Evolutionary conservation across 2,888 invertebrate genomes (phyloP).

Genomic region (Plutella xylostella): DNA sequence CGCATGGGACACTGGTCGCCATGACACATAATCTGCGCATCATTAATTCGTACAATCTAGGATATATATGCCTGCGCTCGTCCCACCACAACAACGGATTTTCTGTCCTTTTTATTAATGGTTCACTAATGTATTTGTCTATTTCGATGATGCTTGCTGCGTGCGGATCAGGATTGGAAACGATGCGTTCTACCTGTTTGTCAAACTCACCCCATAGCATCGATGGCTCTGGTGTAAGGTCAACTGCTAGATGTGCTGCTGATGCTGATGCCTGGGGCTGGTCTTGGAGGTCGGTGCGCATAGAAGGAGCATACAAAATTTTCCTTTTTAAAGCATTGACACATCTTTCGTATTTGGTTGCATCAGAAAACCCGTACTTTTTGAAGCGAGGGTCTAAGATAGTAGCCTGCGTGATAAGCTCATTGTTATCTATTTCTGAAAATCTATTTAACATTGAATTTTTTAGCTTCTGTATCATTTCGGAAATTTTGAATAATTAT

Average conservation of each 20-base stretch:
- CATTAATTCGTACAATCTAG: background rate
- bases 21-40: background rate
- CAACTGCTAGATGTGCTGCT: background rate
- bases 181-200: too few species aligned
- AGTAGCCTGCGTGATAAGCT: background rate
- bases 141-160: too few species aligned
- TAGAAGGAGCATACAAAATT: background rate
- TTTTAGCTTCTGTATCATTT: background rate
- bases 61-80: background rate
- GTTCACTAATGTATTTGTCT: too few species aligned
- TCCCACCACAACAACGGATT: background rate
- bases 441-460: background rate
- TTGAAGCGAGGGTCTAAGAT: slow-evolving; percentile 2
- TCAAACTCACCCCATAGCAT: too few species aligned
- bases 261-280: too few species aligned
- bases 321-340: background rate
- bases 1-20: background rate
- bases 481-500: too few species aligned
- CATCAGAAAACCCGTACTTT: background rate
- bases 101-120: background rate
- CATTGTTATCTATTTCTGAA: background rate
- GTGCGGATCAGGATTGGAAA: too few species aligned
- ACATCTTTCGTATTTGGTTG: background rate
- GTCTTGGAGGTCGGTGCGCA: too few species aligned
- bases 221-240: too few species aligned